A percentile compares a stretch with the other conserved stretches of the same genome.
Evolutionary conservation across 1,140 invertebrate genomes (phyloP).

Genomic region (Bombus soroeensis): DNA sequence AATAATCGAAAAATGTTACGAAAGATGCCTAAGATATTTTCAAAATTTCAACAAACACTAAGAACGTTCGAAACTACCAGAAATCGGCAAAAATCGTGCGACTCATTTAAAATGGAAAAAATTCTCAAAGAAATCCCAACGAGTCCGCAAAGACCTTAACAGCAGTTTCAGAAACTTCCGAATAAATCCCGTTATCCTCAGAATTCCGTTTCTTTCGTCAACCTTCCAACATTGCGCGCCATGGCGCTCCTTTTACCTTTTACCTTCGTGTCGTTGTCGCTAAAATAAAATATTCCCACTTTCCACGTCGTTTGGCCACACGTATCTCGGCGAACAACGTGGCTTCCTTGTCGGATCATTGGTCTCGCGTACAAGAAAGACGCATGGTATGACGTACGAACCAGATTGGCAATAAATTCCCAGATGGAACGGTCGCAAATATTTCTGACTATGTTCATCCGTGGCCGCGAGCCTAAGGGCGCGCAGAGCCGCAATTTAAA

Average conservation of each 20-base stretch:
- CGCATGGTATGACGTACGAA: slow-evolving; percentile 26
- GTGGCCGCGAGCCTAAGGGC: not conserved
- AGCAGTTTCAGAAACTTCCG: not conserved
- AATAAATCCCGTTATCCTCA: not conserved
- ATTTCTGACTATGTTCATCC: slow-evolving; percentile 20
- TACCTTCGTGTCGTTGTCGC: too few species aligned
- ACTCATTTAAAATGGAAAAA: too few species aligned
- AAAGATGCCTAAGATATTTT: too few species aligned
- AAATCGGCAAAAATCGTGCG: too few species aligned
- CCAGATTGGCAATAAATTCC: slow-evolving; percentile 44
- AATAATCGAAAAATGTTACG: too few species aligned
- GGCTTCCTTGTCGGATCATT: not conserved
- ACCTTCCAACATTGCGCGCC: not conserved
- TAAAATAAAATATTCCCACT: slow-evolving; percentile 1
- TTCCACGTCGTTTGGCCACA: slow-evolving; percentile 3
- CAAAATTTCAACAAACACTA: too few species aligned
- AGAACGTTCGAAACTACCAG: too few species aligned
- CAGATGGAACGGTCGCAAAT: slow-evolving; percentile 33
- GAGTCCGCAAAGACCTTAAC: not conserved
- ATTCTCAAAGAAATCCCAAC: not conserved
- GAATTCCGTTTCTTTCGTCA: not conserved
- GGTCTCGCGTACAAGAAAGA: too few species aligned
- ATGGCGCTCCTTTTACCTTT: too few species aligned
- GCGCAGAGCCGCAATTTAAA: slow-evolving; percentile 35
- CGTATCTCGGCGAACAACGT: not conserved